Percentiles rank a stretch among this genome's conserved stretches.
Conservation (phyloP, 1,140 invertebrate species). For the Phymorhynchus buccinoides region DNA sequence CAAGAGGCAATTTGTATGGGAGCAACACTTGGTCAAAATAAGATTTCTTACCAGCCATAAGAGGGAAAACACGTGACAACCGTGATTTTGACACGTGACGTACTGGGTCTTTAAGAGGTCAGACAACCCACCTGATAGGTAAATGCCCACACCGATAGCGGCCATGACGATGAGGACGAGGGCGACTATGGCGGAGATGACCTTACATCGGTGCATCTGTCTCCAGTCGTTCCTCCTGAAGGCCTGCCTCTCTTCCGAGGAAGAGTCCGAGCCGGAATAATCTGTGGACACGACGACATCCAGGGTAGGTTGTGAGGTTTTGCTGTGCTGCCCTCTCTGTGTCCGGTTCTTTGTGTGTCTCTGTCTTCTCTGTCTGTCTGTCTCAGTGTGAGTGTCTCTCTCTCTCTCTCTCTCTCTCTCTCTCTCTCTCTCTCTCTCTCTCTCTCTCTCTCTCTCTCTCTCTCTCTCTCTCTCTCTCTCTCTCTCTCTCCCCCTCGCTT, state of each 20-base stretch:
- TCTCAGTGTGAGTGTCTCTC: neutral
- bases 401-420: neutral
- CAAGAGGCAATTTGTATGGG: too few relatives aligned
- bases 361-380: too few relatives aligned
- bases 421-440: neutral
- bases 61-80: too few relatives aligned
- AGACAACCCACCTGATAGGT: neutral
- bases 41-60: too few relatives aligned
- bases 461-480: neutral
- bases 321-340: too few relatives aligned
- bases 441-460: too few relatives aligned
- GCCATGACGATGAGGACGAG: conserved; percentile 12
- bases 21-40: too few relatives aligned
- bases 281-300: neutral
- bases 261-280: neutral
- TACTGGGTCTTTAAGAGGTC: too few relatives aligned
- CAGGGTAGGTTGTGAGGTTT: too few relatives aligned
- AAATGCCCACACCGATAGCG: neutral
- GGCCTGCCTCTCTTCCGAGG: neutral
- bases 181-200: conserved; percentile 25
- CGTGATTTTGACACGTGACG: too few relatives aligned
- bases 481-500: neutral
- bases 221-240: neutral
- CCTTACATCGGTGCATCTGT: conserved; percentile 15
- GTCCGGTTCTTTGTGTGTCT: too few relatives aligned